These are phyloP conservation scores for Geococcyx californianus DNA, from an alignment of 2,113 vertebrate genomes.

Conservation along the genomic window DNA sequence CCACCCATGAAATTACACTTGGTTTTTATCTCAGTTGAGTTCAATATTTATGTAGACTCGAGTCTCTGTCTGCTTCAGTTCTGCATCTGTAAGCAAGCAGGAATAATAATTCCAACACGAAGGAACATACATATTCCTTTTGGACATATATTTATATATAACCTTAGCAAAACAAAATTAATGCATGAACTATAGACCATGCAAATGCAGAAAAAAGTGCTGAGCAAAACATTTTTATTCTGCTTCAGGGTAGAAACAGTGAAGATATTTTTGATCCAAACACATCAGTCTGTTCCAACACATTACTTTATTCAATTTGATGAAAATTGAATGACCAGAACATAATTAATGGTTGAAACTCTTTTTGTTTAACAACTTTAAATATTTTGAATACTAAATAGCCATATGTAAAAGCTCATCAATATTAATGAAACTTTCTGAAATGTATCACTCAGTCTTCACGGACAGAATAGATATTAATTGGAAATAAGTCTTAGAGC, in stretches of 20 bases:
- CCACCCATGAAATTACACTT: neutral
- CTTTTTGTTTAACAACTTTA: slow-evolving; percentile 71
- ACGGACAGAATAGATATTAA: slow-evolving; percentile 21
- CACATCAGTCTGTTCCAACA: slow-evolving; percentile 33
- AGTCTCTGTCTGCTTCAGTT: neutral
- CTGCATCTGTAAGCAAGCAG: neutral
- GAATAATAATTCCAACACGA: neutral
- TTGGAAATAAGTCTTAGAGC: slow-evolving; percentile 31
- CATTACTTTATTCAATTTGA: slow-evolving; percentile 52
- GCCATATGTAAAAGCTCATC: slow-evolving; percentile 69
- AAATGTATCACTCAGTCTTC: slow-evolving; percentile 64
- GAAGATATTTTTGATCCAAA: neutral
- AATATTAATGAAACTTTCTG: slow-evolving; percentile 72
- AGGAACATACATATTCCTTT: neutral
- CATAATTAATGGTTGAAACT: slow-evolving; percentile 63
- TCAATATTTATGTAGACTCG: neutral
- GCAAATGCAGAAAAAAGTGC: neutral
- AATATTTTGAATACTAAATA: slow-evolving; percentile 68
- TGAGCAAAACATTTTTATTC: neutral
- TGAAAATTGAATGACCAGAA: slow-evolving; percentile 62
- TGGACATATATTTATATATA: neutral
- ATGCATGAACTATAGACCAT: neutral
- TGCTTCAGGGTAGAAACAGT: neutral
- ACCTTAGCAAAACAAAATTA: neutral
- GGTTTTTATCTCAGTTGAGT: neutral